These are phyloP conservation scores for Erynnis tages DNA, from an alignment of 2,888 invertebrate species.

Conservation along the genomic window DNA sequence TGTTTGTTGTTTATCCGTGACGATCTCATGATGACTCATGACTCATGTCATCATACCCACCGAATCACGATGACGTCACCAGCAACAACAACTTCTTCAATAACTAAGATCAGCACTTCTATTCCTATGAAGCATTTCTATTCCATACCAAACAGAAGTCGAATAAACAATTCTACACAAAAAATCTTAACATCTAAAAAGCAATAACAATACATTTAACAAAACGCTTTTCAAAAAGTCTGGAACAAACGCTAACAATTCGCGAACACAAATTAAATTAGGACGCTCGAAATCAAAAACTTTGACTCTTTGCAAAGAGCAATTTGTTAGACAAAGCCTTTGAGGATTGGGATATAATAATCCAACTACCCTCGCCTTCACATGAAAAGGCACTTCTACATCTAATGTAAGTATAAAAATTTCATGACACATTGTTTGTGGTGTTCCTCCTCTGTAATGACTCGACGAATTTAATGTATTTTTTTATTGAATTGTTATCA, in stretches of 20 bases:
- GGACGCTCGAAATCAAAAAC: slow-evolving; percentile 20
- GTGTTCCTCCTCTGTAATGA: no score
- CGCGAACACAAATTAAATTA: slow-evolving; percentile 14
- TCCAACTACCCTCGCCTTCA: slow-evolving; percentile 1
- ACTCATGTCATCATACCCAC: no score
- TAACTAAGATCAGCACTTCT: no score
- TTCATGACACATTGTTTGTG: no score
- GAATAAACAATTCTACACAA: not conserved
- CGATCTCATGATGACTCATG: no score
- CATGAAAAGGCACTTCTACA: not conserved
- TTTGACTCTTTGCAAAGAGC: slow-evolving; percentile 17
- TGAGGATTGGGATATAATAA: slow-evolving; percentile 23
- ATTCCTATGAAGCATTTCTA: no score
- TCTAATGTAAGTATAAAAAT: no score
- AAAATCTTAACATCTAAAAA: not conserved
- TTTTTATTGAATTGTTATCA: no score
- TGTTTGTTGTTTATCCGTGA: no score
- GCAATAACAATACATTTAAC: not conserved
- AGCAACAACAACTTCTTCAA: no score
- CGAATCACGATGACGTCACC: no score
- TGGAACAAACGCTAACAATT: not conserved
- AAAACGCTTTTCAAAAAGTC: slow-evolving; percentile 1
- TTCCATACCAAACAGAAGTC: not conserved
- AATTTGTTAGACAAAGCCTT: slow-evolving; percentile 24
- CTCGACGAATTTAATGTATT: no score